Base-by-base conservation (phyloP, 2,888 invertebrate genomes). In the Thyatira batis region DNA sequence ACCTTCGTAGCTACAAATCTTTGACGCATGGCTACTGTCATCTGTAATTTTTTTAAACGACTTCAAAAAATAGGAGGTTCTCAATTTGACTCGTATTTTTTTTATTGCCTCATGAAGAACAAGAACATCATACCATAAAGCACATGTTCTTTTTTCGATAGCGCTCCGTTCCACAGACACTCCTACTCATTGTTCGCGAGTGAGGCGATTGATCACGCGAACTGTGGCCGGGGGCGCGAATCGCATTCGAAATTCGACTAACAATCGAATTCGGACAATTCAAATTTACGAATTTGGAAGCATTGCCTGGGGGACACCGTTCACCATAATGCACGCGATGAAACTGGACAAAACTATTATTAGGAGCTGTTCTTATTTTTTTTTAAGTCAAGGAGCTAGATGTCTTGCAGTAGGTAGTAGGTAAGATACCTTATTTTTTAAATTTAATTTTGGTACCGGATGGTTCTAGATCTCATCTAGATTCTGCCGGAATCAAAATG, bases 321-420 rank as follows among this genome's bases (percentile, higher is more conserved):
- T 63, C 63, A 79, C 82, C 88, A 89, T 89, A 89, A 79, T 65
- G 87, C 89, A 88, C 87, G 89, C 84, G 73, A 87, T 76, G 67
- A 61, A 39, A 58, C 60, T 48, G 45, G 53, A 65, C 65, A 58
- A 66, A 69, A 61, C 73, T 74, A 73, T 73, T 66, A 51, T 58
- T 53, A 56, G 8, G 13, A 1, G 20, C 11, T 13, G n/a, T n/a
- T 13, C 17, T 39, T 17, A 39, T 1, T 2, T 33, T 23, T 5
- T 3, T 33, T 33, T 33, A 5, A 13, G 39, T 39, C 13, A 17
- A 39, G 39, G 17, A 39, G 17, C 0, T 39, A 39, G 17, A 17
- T 2, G 13, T 17, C 2, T 8, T 17, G 39, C 17, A 39, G 39
- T 17, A 39, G 17, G 13, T 4, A n/a, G 39, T n/a, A n/a, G n/a